phyloP scores from a whole-genome alignment of 2,797 vertebrate species.

The Diceros bicornis region DNA sequence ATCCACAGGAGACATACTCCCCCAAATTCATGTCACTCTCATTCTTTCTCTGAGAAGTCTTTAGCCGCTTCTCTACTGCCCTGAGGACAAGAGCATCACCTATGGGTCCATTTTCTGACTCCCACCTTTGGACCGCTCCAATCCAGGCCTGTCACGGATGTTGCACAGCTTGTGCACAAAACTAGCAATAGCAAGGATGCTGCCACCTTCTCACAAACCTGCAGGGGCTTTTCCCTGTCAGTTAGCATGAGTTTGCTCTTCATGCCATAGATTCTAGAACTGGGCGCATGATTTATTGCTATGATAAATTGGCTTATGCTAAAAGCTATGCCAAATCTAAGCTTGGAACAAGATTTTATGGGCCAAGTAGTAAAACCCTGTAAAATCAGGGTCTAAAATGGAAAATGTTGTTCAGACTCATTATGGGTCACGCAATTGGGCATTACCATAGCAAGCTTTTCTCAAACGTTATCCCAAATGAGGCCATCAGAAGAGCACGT shows the following conservation, averaged over 20 bases:
- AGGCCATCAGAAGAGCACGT: slow-evolving; percentile 70
- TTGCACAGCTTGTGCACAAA: neutral
- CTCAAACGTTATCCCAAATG: slow-evolving; percentile 74
- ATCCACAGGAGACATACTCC: neutral
- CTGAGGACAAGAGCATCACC: neutral
- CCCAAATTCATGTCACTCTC: neutral
- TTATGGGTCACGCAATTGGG: slow-evolving; percentile 73
- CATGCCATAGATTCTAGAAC: neutral
- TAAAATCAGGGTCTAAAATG: slow-evolving; percentile 84
- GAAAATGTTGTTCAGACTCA: slow-evolving; percentile 87
- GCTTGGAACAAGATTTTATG: slow-evolving; percentile 81
- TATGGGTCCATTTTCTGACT: neutral
- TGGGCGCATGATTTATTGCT: slow-evolving; percentile 69
- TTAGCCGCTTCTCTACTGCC: neutral
- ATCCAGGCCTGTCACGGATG: too few relatives aligned
- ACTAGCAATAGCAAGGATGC: neutral
- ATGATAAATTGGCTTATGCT: slow-evolving; percentile 73
- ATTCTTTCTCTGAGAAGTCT: neutral
- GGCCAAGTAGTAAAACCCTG: slow-evolving; percentile 77
- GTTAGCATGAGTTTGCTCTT: slow-evolving; percentile 6
- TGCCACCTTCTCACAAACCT: neutral
- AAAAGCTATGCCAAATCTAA: slow-evolving; percentile 75
- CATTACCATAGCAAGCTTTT: slow-evolving; percentile 65
- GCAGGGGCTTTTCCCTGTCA: neutral
- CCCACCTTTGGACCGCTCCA: neutral